Evolutionary conservation across 2,113 vertebrate genomes (phyloP).

Genomic region (Muntiacus muntjak): DNA sequence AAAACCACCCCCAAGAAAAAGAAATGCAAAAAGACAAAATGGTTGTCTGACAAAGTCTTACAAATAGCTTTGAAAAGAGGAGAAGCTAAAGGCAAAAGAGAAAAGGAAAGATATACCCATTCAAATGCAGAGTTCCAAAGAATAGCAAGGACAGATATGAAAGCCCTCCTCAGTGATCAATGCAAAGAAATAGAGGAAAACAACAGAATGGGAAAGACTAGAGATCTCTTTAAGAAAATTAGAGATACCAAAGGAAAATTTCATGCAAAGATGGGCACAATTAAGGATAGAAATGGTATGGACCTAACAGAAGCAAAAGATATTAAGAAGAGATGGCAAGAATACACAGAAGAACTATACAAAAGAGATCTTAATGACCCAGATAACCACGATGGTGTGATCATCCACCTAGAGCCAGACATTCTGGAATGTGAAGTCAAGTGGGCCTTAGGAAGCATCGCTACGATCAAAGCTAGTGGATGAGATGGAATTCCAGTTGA

Average conservation of each 20-base stretch:
- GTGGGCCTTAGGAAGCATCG: neutral
- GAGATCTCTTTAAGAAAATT: neutral
- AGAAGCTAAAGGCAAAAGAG: neutral
- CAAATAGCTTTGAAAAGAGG: neutral
- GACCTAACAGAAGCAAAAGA: neutral
- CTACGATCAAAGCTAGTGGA: neutral
- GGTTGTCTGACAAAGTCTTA: neutral
- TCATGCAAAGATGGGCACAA: neutral
- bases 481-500: neutral
- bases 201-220: neutral
- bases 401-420: neutral
- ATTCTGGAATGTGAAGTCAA: neutral
- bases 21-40: neutral
- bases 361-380: neutral
- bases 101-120: neutral
- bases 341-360: neutral
- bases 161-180: neutral
- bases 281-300: neutral
- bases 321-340: neutral
- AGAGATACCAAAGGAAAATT: neutral
- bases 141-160: neutral
- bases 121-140: neutral
- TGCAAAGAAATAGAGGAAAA: neutral
- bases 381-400: neutral
- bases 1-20: neutral